A percentile compares a stretch with the other conserved stretches of the same genome.
Evolutionary conservation across 2,113 vertebrate species (phyloP).

Genomic region (Aythya baeri): DNA sequence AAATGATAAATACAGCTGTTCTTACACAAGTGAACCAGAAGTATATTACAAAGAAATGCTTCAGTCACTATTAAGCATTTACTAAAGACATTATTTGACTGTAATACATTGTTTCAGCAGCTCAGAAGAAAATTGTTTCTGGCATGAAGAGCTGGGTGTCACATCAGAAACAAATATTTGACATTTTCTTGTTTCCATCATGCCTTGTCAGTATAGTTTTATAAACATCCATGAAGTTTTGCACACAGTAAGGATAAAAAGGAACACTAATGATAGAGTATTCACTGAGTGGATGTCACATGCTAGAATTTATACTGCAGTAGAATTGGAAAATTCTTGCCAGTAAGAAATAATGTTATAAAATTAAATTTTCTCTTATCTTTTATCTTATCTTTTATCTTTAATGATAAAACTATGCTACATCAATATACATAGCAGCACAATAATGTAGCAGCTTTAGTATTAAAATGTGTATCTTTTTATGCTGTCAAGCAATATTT

Average conservation of each 20-base stretch:
- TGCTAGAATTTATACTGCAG: not conserved
- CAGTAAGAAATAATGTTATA: slow-evolving; percentile 25
- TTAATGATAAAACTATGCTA: slow-evolving; percentile 72
- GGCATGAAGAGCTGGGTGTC: slow-evolving; percentile 34
- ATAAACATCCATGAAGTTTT: slow-evolving; percentile 59
- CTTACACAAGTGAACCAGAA: not conserved
- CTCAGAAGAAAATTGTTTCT: slow-evolving; percentile 45
- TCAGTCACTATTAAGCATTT: not conserved
- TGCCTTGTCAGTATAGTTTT: slow-evolving; percentile 61
- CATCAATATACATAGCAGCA: slow-evolving; percentile 73
- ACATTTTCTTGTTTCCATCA: slow-evolving; percentile 61
- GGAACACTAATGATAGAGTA: slow-evolving; percentile 40
- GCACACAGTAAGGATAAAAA: slow-evolving; percentile 36
- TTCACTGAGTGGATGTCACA: slow-evolving; percentile 31
- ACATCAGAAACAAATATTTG: slow-evolving; percentile 65
- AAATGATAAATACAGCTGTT: not conserved
- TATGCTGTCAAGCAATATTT: slow-evolving; percentile 77
- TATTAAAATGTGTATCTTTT: slow-evolving; percentile 75
- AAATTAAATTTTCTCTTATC: slow-evolving; percentile 34
- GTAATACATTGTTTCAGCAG: slow-evolving; percentile 12
- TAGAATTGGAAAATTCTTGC: slow-evolving; percentile 33
- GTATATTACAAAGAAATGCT: not conserved
- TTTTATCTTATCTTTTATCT: not conserved
- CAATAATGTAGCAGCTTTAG: slow-evolving; percentile 62
- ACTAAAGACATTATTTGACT: slow-evolving; percentile 36